A percentile compares a stretch with the other conserved stretches of the same genome.
Evolutionary conservation across 2,888 invertebrate genomes (phyloP).

Genomic region (Pteria penguin): DNA sequence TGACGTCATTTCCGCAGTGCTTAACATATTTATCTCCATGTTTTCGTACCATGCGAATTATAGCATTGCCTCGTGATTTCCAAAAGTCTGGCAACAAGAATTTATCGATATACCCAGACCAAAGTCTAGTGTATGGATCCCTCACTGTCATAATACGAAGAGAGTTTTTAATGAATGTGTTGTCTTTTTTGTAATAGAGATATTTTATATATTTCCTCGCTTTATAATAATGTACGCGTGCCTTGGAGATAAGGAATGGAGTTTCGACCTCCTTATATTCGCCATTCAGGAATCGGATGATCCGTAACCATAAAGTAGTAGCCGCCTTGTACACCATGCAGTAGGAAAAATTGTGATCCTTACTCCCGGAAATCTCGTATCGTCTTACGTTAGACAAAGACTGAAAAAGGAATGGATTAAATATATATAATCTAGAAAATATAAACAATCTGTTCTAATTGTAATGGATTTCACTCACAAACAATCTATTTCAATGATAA

Average conservation of each 20-base stretch:
- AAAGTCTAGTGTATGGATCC: conserved; percentile 62
- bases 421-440: too few species aligned
- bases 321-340: conserved; percentile 65
- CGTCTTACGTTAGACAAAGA: too few species aligned
- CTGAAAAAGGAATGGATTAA: too few species aligned
- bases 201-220: conserved; percentile 2
- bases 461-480: too few species aligned
- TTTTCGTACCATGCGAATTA: conserved; percentile 30
- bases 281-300: conserved; percentile 55
- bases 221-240: conserved; percentile 30
- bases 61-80: conserved; percentile 46
- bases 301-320: conserved; percentile 61
- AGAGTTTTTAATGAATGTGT: conserved; percentile 31
- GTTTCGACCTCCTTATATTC: conserved; percentile 32
- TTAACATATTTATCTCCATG: not conserved
- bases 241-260: conserved; percentile 49
- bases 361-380: conserved; percentile 37
- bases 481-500: too few species aligned
- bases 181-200: not conserved
- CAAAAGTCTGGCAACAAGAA: conserved; percentile 64
- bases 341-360: conserved; percentile 40
- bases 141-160: conserved; percentile 57
- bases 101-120: conserved; percentile 66
- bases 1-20: conserved; percentile 60
- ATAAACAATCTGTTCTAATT: too few species aligned